These are phyloP conservation scores for Sardinella longiceps DNA, from an alignment of 2,797 vertebrate genomes.

Conservation along the genomic window DNA sequence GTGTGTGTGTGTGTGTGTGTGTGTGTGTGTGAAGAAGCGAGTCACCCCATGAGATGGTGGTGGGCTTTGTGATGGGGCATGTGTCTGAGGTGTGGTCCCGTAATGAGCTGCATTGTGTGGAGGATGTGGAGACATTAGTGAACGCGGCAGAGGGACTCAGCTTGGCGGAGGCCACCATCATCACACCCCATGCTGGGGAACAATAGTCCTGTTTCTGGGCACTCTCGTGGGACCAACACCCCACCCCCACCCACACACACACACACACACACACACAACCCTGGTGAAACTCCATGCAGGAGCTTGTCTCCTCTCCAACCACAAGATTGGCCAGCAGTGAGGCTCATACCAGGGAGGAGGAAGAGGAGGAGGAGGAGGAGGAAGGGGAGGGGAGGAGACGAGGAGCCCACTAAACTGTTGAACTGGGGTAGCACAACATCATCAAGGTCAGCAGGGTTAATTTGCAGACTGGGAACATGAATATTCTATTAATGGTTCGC, in stretches of 20 bases:
- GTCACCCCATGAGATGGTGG: background rate
- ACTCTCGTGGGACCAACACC: background rate
- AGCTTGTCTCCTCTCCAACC: background rate
- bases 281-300: background rate
- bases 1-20: background rate
- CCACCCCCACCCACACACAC: background rate
- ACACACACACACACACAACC: too few relatives aligned
- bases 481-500: background rate
- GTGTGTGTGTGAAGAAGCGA: background rate
- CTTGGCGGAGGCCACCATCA: background rate
- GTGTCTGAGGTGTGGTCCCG: background rate
- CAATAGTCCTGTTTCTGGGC: slow-evolving; percentile 3
- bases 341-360: too few relatives aligned
- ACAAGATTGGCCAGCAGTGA: background rate
- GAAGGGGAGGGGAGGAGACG: background rate
- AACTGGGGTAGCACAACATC: background rate
- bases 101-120: slow-evolving; percentile 14
- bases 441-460: background rate
- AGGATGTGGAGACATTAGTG: slow-evolving; percentile 5
- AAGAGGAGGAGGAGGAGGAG: background rate
- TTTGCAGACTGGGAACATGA: background rate
- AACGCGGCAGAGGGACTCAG: background rate
- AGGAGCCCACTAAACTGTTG: background rate
- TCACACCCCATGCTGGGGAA: slow-evolving; percentile 14
- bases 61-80: slow-evolving; percentile 20